A percentile compares a stretch with the other conserved stretches of the same genome.
Conservation (phyloP, 2,888 invertebrate genomes). For the Meiosimyza platycephala region DNA sequence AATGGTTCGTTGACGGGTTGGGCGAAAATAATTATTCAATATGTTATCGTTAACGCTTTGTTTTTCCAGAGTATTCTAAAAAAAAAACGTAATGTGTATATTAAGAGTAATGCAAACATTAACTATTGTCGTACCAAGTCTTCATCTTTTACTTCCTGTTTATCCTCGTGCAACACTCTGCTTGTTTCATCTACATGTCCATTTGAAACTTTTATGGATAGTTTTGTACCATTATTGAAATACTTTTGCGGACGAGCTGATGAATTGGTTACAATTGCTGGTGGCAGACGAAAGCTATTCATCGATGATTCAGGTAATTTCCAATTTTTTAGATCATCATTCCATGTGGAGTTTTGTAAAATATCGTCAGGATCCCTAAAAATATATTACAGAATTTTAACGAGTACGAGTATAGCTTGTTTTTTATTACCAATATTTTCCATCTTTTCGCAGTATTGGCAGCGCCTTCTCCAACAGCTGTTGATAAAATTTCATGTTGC, state of each 20-base stretch:
- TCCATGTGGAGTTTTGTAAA: slow-evolving; percentile 77
- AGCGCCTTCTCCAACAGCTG: slow-evolving; percentile 76
- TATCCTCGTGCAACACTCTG: neutral
- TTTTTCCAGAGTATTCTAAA: slow-evolving; percentile 27
- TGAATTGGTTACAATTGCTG: slow-evolving; percentile 67
- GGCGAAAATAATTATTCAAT: slow-evolving; percentile 78
- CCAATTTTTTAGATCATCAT: slow-evolving; percentile 79
- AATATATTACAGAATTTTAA: neutral
- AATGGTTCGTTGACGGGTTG: slow-evolving; percentile 70
- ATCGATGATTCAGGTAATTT: slow-evolving; percentile 76
- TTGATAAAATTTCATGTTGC: slow-evolving; percentile 75
- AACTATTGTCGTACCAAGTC: neutral
- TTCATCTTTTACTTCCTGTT: neutral
- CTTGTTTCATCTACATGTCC: slow-evolving; percentile 11
- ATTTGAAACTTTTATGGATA: slow-evolving; percentile 23
- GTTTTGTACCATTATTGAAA: slow-evolving; percentile 15
- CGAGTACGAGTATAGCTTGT: no score
- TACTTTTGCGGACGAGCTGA: slow-evolving; percentile 59
- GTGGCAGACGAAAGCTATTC: slow-evolving; percentile 76
- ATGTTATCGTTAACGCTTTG: slow-evolving; percentile 71
- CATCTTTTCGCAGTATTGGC: slow-evolving; percentile 77
- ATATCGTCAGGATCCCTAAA: slow-evolving; percentile 76
- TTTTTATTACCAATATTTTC: slow-evolving; percentile 75
- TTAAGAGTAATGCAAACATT: neutral
- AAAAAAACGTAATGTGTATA: neutral